Evolutionary conservation across 1,140 invertebrate species (phyloP).

Genomic region (Lasioglossum albipes): DNA sequence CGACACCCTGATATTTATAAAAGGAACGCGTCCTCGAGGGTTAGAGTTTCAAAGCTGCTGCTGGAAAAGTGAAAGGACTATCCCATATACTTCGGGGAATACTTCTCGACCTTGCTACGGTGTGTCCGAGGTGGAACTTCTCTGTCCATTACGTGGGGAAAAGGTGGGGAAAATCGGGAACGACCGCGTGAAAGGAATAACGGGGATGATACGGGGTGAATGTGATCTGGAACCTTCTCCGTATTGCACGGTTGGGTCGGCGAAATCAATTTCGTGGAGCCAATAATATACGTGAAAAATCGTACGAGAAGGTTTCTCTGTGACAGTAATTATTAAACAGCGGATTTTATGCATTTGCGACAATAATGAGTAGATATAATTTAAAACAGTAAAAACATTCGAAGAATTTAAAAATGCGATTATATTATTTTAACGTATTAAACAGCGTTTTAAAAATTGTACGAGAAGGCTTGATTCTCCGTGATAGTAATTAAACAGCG

Average conservation of each 20-base stretch:
- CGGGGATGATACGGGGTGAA: neutral
- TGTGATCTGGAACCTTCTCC: neutral
- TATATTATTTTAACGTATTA: too few species aligned
- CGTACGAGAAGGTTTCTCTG: neutral
- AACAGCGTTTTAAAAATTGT: neutral
- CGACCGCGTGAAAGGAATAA: neutral
- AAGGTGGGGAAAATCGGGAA: slow-evolving; percentile 7
- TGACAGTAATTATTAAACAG: too few species aligned
- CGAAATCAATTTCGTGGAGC: neutral
- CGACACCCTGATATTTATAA: slow-evolving; percentile 52
- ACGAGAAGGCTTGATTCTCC: neutral
- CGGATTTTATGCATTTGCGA: too few species aligned
- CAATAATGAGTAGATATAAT: too few species aligned
- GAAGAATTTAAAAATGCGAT: too few species aligned
- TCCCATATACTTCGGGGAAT: slow-evolving; percentile 38
- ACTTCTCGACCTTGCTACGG: slow-evolving; percentile 24
- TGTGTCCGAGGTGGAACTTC: neutral
- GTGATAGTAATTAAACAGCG: too few species aligned
- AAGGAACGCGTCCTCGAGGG: slow-evolving; percentile 40
- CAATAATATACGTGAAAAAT: neutral
- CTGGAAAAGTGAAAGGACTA: slow-evolving; percentile 51
- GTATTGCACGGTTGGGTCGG: neutral
- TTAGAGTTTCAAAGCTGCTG: slow-evolving; percentile 48
- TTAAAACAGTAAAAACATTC: too few species aligned
- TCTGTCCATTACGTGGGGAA: neutral